Base-by-base conservation (phyloP, 1,140 invertebrate species). In the Drosophila littoralis region DNA sequence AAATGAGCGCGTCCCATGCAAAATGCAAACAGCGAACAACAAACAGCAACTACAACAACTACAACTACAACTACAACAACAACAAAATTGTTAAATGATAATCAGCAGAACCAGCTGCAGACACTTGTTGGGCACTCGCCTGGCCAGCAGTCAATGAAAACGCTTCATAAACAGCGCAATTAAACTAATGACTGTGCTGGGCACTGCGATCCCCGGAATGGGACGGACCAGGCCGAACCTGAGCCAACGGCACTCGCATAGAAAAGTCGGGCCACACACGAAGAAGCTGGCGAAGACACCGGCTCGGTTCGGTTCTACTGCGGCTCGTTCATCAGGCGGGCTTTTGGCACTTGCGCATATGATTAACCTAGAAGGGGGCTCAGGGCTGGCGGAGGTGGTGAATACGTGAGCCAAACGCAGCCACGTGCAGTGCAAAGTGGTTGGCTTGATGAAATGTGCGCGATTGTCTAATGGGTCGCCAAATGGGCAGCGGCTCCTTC, bases 381-480 rank as follows among this genome's bases (percentile, higher is more conserved):
- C 28, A n/a, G 5, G n/a, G 50, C 13, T 42, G 9, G 36, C 33
- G 52, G 35, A 57, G 35, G 58, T 40, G 58, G 32, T 43, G 54
- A 28, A 38, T 61, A 64, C 61, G 48, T 59, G 70, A 66, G 54
- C 13, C 22, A 28, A 42, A 43, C n/a, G 46, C 35, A 65, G 74
- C 78, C 79, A 86, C 83, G 83, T 83, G 83, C 79, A 61, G 7
- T 36, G 38, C 67, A 67, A 65, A 64, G 72, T 79, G 65, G 55
- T 35, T 65, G 66, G 35, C 73, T 55, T 73, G 77, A 77, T 79
- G 68, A 73, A 79, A 79, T 57, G 63, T 63, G 38, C 70, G 72
- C 84, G 84, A 84, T 88, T 88, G 80, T 89, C 85, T 88, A 88
- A 88, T 88, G 85, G 84, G 84, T 88, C 77, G 84, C 84, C 83